Conservation (phyloP, 2,888 invertebrate species). For the Merodon equestris region DNA sequence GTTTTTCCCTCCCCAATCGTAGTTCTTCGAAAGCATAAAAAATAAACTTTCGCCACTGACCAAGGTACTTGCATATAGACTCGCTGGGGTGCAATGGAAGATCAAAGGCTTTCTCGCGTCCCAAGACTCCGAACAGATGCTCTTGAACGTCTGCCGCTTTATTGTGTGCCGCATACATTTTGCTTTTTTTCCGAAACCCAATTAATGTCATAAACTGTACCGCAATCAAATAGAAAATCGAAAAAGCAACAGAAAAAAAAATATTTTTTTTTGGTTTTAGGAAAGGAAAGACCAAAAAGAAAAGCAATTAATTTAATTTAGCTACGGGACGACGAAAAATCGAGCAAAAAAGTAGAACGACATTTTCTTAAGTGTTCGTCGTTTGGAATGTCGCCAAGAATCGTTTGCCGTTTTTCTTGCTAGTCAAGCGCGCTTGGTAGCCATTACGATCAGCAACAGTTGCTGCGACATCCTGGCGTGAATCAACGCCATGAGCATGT, state of each 20-base stretch:
- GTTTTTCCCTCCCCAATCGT: constrained; percentile 21
- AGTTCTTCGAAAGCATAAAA: constrained; percentile 2
- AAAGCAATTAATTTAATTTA: constrained; percentile 66
- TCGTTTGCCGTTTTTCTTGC: constrained; percentile 31
- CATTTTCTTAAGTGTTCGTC: constrained; percentile 68
- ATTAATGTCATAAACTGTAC: constrained; percentile 56
- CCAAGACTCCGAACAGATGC: constrained; percentile 20
- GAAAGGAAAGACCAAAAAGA: constrained; percentile 16
- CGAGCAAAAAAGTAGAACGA: constrained; percentile 63
- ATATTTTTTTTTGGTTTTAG: not conserved
- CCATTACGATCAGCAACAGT: constrained; percentile 61
- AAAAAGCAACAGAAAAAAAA: not conserved
- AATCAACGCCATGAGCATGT: constrained; percentile 59
- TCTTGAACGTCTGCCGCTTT: constrained; percentile 20
- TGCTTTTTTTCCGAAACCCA: constrained; percentile 21
- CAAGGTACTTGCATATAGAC: constrained; percentile 47
- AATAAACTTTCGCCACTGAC: constrained; percentile 28
- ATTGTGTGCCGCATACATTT: not conserved
- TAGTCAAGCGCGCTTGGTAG: constrained; percentile 41
- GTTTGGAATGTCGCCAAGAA: constrained; percentile 59
- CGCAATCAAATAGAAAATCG: constrained; percentile 51
- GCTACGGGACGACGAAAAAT: constrained; percentile 62
- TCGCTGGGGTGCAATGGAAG: constrained; percentile 14
- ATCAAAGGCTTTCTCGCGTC: constrained; percentile 44
- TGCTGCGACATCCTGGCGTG: constrained; percentile 51